These are phyloP conservation scores for Parapristionchus giblindavisi DNA, from an alignment of 2,888 invertebrate species.

Conservation along the genomic window DNA sequence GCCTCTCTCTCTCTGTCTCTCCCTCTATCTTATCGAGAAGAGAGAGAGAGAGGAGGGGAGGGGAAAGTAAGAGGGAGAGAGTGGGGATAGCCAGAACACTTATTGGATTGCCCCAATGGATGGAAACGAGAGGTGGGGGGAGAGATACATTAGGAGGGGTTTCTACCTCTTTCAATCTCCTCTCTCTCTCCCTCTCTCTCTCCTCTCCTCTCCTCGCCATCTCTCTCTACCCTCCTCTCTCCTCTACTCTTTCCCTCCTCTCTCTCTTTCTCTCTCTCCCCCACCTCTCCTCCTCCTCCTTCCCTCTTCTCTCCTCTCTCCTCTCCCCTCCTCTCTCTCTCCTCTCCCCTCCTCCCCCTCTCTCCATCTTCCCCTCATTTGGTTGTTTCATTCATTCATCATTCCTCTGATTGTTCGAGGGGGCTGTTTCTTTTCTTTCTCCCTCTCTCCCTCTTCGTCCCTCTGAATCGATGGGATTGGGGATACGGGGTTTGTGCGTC, in stretches of 20 bases:
- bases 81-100: too few species aligned
- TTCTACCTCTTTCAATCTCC: too few species aligned
- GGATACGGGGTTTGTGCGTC: too few species aligned
- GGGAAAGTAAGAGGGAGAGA: conserved; percentile 1
- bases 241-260: conserved; percentile 6
- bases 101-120: too few species aligned
- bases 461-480: too few species aligned
- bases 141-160: background rate
- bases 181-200: background rate
- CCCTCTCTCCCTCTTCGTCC: too few species aligned
- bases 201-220: background rate
- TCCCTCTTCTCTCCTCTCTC: background rate
- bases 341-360: conserved; percentile 1
- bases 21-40: background rate
- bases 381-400: too few species aligned
- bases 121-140: conserved; percentile 2
- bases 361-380: background rate
- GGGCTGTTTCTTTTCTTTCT: too few species aligned
- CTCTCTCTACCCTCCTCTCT: conserved; percentile 7
- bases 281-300: background rate
- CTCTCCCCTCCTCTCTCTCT: background rate
- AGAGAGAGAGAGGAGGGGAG: background rate
- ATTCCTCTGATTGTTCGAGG: too few species aligned
- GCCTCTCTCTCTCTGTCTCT: background rate
- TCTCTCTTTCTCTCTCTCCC: background rate